Percentiles rank a stretch among this genome's conserved stretches.
phyloP scores from a whole-genome alignment of 2,888 invertebrate species.

The Scaptomyza caliginosa region DNA sequence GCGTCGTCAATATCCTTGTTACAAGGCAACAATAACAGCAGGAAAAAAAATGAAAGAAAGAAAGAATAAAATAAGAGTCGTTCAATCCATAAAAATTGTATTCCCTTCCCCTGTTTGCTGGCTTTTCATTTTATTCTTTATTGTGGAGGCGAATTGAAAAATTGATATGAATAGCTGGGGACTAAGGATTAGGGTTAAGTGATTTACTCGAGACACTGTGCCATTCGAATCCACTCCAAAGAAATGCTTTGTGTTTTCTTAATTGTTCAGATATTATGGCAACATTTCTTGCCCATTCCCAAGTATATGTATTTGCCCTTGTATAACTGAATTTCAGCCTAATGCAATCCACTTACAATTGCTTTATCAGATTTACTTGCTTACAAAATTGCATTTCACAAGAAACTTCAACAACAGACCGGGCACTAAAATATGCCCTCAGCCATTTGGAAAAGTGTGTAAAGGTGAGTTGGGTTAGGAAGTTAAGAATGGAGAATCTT shows the following conservation, averaged over 20 bases:
- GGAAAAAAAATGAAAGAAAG: conserved; percentile 6
- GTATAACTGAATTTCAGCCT: conserved; percentile 48
- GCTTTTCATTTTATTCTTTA: conserved; percentile 18
- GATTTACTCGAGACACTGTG: conserved; percentile 48
- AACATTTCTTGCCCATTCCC: conserved; percentile 8
- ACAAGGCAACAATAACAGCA: conserved; percentile 46
- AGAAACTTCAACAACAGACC: conserved; percentile 60
- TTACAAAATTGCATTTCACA: conserved; percentile 62
- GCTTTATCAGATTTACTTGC: conserved; percentile 68
- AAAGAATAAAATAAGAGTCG: background rate
- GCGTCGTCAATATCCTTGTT: conserved; percentile 61
- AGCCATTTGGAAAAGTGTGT: conserved; percentile 34
- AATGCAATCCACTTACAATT: conserved; percentile 62
- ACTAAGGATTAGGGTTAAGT: conserved; percentile 66
- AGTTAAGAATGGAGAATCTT: conserved; percentile 15
- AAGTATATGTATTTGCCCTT: conserved; percentile 9
- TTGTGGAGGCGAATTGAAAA: conserved; percentile 51
- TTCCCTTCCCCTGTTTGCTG: conserved; percentile 39
- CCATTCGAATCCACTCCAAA: conserved; percentile 17
- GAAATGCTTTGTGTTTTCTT: conserved; percentile 52
- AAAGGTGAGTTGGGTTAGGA: conserved; percentile 23
- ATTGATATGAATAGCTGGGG: conserved; percentile 63
- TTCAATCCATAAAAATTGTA: conserved; percentile 44
- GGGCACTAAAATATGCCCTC: conserved; percentile 38
- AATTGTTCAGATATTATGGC: conserved; percentile 49